Conservation (phyloP, 1,140 invertebrate species). For the Aphis gossypii region DNA sequence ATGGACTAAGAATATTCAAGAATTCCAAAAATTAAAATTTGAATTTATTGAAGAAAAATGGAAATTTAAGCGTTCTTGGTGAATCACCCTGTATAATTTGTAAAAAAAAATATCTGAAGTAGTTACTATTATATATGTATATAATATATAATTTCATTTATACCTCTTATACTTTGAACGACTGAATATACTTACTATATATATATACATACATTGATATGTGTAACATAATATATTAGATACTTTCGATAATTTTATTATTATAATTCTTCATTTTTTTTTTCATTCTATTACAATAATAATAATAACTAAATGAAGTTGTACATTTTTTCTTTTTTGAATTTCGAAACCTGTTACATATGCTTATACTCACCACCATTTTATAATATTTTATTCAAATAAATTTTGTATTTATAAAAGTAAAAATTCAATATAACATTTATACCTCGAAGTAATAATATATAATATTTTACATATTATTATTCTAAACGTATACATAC, state of each 20-base stretch:
- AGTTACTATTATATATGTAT: not conserved
- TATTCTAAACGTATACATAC: not conserved
- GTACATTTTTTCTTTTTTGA: not conserved
- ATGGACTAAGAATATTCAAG: not conserved
- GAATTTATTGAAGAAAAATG: not conserved
- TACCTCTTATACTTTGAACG: not conserved
- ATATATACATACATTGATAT: not conserved
- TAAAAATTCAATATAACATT: conserved; percentile 4
- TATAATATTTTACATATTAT: not conserved
- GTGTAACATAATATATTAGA: not conserved
- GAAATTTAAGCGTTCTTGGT: not conserved
- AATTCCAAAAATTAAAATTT: not conserved
- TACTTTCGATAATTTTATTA: not conserved
- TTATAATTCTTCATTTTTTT: not conserved
- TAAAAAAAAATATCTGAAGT: not conserved
- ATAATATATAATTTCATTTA: not conserved
- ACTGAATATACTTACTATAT: not conserved
- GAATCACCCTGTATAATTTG: not conserved
- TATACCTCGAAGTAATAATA: not conserved
- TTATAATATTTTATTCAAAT: not conserved
- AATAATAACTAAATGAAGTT: not conserved
- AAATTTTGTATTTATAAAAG: not conserved
- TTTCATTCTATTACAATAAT: not conserved
- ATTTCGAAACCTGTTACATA: not conserved
- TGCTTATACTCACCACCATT: not conserved